These are phyloP conservation scores for Pagrus major DNA, from an alignment of 2,113 vertebrate genomes.

Conservation along the genomic window DNA sequence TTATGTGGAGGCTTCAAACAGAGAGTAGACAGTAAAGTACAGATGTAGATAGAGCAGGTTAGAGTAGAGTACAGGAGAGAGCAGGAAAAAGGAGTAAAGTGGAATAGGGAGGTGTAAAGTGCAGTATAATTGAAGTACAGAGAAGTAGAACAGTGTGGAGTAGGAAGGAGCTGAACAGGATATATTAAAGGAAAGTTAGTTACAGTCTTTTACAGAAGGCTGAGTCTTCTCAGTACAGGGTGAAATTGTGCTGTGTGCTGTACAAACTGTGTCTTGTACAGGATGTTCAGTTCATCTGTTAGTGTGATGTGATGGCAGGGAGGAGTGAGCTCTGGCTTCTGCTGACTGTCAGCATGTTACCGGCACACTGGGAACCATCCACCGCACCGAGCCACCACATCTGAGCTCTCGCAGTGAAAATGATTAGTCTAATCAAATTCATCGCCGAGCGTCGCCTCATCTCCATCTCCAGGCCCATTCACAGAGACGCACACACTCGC, in stretches of 20 bases:
- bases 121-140: no score
- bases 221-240: not conserved
- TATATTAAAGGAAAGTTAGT: no score
- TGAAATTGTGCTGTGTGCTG: constrained; percentile 20
- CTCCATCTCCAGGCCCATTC: constrained; percentile 40
- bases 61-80: not conserved
- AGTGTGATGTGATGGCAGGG: constrained; percentile 52
- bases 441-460: constrained; percentile 45
- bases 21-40: no score
- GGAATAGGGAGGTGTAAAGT: not conserved
- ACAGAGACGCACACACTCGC: constrained; percentile 14
- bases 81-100: not conserved
- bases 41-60: no score
- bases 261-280: constrained; percentile 30
- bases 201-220: no score
- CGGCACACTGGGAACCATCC: constrained; percentile 40
- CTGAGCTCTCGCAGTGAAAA: constrained; percentile 60
- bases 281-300: constrained; percentile 61
- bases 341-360: constrained; percentile 72
- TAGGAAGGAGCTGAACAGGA: not conserved
- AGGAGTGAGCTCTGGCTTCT: constrained; percentile 48
- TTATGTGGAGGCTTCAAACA: no score
- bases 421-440: constrained; percentile 75
- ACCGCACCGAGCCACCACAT: constrained; percentile 18
- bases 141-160: not conserved